Percentiles rank a stretch among this genome's conserved stretches.
These are phyloP conservation scores for Falcunculus frontatus DNA, from an alignment of 2,113 vertebrate species.

Conservation along the genomic window DNA sequence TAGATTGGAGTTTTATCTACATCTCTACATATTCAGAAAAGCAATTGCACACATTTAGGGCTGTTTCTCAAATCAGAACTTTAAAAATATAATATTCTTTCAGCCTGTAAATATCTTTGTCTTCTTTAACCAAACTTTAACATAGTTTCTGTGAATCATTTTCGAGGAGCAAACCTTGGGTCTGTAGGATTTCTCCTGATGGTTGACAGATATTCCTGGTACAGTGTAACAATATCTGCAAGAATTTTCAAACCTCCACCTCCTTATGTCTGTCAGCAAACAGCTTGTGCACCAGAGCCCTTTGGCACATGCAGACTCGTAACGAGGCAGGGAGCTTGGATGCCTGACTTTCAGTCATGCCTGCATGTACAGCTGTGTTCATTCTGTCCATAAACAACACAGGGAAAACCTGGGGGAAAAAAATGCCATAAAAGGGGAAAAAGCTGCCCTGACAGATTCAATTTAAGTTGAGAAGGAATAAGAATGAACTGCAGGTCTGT, in stretches of 20 bases:
- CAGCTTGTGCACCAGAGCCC: slow-evolving; percentile 19
- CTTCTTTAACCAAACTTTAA: not conserved
- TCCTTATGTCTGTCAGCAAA: slow-evolving; percentile 52
- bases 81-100: not conserved
- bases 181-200: slow-evolving; percentile 34
- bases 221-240: slow-evolving; percentile 58
- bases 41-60: not conserved
- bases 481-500: not conserved
- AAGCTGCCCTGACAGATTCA: not conserved
- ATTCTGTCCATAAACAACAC: not conserved
- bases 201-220: slow-evolving; percentile 50
- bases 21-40: not conserved
- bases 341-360: not conserved
- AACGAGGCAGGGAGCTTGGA: not conserved
- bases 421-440: not conserved
- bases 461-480: not conserved
- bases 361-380: not conserved
- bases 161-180: not conserved
- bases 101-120: not conserved
- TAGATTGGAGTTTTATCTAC: not conserved
- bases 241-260: slow-evolving; percentile 43
- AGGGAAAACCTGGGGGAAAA: not conserved
- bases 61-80: not conserved
- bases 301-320: not conserved
- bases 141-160: not conserved